Evolutionary conservation across 2,888 invertebrate genomes (phyloP).

Genomic region (Tenthredo mesomela): DNA sequence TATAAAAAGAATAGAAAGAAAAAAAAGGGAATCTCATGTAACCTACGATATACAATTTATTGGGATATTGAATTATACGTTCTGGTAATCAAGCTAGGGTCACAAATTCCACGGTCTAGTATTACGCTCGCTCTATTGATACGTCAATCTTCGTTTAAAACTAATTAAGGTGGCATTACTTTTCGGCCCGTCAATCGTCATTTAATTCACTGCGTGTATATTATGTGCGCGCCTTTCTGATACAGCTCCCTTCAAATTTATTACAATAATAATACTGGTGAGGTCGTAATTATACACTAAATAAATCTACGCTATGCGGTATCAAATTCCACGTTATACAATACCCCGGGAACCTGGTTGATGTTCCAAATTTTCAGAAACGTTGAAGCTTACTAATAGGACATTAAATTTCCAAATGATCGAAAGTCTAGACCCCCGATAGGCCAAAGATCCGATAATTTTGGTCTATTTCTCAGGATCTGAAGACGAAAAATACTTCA

Average conservation of each 20-base stretch:
- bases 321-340: constrained; percentile 34
- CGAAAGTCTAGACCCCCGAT: too few species aligned
- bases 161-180: constrained; percentile 48
- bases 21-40: background rate
- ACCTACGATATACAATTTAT: background rate
- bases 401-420: too few species aligned
- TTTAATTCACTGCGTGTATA: constrained; percentile 21
- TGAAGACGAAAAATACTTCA: too few species aligned
- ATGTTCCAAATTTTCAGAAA: too few species aligned
- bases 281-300: constrained; percentile 20
- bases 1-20: too few species aligned
- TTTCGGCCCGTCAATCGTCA: constrained; percentile 50
- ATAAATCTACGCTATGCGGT: constrained; percentile 10
- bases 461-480: too few species aligned
- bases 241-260: constrained; percentile 29
- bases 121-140: constrained; percentile 42
- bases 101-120: constrained; percentile 41
- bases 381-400: too few species aligned
- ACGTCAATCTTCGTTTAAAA: constrained; percentile 54
- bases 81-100: constrained; percentile 7
- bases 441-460: too few species aligned
- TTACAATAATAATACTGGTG: background rate
- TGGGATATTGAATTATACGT: constrained; percentile 37
- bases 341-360: background rate
- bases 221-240: background rate